Conservation (phyloP, 23 tunicate genomes). For the Styela clava region DNA sequence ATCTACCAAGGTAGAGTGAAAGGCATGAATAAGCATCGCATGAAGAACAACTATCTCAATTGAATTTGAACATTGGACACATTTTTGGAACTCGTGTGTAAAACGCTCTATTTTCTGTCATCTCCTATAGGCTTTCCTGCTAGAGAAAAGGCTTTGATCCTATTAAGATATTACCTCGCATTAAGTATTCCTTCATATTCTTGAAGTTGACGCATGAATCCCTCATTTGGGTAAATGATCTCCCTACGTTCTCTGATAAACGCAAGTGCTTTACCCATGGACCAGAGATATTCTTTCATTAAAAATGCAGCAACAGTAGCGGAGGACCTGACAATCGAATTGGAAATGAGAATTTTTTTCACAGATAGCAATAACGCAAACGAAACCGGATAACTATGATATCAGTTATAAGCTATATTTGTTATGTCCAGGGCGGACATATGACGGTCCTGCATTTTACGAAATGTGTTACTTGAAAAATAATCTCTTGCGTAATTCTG, state of each 20-base stretch:
- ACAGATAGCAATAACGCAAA: not conserved
- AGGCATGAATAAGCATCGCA: no score
- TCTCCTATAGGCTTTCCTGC: no score
- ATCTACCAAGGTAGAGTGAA: no score
- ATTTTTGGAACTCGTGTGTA: not conserved
- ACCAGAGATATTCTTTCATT: constrained; percentile 70
- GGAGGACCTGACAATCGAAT: constrained; percentile 47
- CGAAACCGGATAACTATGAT: not conserved
- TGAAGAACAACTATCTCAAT: no score
- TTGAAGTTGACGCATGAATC: constrained; percentile 66
- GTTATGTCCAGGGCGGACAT: no score
- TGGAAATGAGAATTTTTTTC: not conserved
- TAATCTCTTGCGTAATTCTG: no score
- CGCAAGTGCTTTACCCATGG: constrained; percentile 51
- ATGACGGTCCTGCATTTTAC: no score
- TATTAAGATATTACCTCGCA: constrained; percentile 54
- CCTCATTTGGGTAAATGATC: constrained; percentile 66
- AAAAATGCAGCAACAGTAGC: constrained; percentile 91
- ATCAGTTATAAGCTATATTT: not conserved
- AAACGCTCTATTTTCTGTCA: no score
- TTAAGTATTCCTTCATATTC: constrained; percentile 85
- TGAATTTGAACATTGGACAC: no score
- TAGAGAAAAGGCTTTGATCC: no score
- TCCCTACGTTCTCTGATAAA: constrained; percentile 53
- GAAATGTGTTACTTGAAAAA: no score